A percentile compares a stretch with the other conserved stretches of the same genome.
These are phyloP conservation scores for Xylophagus ater DNA, from an alignment of 2,888 invertebrate genomes.

Conservation along the genomic window DNA sequence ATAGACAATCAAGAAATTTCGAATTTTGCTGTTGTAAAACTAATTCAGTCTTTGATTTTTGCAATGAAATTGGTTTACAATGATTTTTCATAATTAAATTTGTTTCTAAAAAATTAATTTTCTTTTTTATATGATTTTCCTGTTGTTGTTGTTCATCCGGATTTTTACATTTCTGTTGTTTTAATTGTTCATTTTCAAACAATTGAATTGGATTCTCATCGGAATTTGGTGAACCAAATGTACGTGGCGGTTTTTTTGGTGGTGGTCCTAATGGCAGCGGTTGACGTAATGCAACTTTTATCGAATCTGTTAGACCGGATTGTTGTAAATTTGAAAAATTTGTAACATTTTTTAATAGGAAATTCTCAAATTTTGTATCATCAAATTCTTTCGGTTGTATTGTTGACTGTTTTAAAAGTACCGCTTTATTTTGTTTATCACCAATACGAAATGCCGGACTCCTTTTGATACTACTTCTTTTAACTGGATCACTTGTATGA, in stretches of 20 bases:
- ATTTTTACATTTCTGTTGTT: constrained; percentile 14
- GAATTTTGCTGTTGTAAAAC: constrained; percentile 19
- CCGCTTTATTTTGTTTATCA: constrained; percentile 21
- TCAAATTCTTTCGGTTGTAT: constrained; percentile 11
- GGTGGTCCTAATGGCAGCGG: constrained; percentile 60
- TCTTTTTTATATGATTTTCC: constrained; percentile 26
- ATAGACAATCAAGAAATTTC: constrained; percentile 21
- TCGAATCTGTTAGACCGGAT: constrained; percentile 41
- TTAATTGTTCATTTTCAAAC: constrained; percentile 2
- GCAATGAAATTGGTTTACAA: constrained; percentile 20
- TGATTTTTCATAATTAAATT: constrained; percentile 23
- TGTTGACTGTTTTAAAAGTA: constrained; percentile 15
- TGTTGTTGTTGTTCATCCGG: constrained; percentile 24
- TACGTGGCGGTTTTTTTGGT: constrained; percentile 64
- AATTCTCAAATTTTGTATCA: constrained; percentile 19
- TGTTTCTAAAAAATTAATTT: constrained; percentile 21
- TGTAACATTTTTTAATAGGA: constrained; percentile 28
- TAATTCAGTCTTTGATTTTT: constrained; percentile 22
- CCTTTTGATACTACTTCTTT: constrained; percentile 41
- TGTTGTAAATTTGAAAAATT: constrained; percentile 26
- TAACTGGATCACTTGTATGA: constrained; percentile 36
- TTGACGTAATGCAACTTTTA: constrained; percentile 54
- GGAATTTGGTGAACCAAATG: constrained; percentile 37
- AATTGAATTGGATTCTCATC: constrained; percentile 13
- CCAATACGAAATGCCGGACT: constrained; percentile 47